A percentile compares a stretch with the other conserved stretches of the same genome.
Conservation (phyloP, 2,888 invertebrate genomes). For the Apeira syringaria region DNA sequence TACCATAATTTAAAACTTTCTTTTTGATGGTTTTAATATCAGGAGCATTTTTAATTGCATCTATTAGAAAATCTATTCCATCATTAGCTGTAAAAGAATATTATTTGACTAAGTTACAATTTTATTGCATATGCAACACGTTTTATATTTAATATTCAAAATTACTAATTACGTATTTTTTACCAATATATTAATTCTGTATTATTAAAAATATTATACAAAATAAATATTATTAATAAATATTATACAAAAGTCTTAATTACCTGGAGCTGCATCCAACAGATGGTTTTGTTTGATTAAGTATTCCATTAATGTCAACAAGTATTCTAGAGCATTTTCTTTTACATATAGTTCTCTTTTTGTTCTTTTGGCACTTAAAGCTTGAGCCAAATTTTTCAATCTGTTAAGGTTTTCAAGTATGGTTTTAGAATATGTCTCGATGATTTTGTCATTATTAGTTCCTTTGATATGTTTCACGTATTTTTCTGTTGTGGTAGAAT, state of each 20-base stretch:
- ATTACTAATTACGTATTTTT: no score
- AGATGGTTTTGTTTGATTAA: slow-evolving; percentile 56
- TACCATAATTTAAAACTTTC: slow-evolving; percentile 37
- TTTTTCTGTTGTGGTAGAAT: slow-evolving; percentile 19
- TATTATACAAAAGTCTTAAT: no score
- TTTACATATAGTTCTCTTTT: slow-evolving; percentile 43
- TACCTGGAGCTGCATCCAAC: slow-evolving; percentile 52
- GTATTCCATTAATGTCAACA: slow-evolving; percentile 66
- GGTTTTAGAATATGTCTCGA: slow-evolving; percentile 53
- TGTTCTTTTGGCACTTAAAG: slow-evolving; percentile 40
- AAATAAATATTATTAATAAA: no score
- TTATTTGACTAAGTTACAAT: neutral
- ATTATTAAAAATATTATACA: no score
- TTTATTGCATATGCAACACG: neutral
- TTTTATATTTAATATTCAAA: no score
- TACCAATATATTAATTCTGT: no score
- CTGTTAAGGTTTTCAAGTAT: slow-evolving; percentile 61
- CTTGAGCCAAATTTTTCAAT: slow-evolving; percentile 50
- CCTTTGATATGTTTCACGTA: slow-evolving; percentile 15
- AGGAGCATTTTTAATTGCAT: slow-evolving; percentile 67
- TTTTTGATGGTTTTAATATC: slow-evolving; percentile 56
- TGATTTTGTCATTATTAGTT: slow-evolving; percentile 29
- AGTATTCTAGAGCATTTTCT: slow-evolving; percentile 59
- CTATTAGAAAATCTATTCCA: slow-evolving; percentile 66
- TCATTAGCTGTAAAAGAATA: slow-evolving; percentile 48